These are phyloP conservation scores for Eupithecia vulgata DNA, from an alignment of 2,888 invertebrate species.

Conservation along the genomic window DNA sequence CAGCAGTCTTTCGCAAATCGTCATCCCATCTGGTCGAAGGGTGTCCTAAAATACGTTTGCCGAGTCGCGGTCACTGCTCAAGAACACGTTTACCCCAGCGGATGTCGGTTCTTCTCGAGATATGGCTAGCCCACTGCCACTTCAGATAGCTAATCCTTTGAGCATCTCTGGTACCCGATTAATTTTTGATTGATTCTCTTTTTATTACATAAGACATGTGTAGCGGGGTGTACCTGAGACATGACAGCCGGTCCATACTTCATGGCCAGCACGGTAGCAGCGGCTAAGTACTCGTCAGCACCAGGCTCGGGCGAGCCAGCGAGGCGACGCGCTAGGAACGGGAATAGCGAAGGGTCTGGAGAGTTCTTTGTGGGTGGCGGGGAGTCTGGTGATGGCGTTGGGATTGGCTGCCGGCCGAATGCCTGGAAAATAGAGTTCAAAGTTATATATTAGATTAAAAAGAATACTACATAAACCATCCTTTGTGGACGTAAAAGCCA, in stretches of 20 bases:
- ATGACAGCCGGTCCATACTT: constrained; percentile 91
- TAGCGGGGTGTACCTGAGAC: constrained; percentile 62
- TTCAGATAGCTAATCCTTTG: too few species aligned
- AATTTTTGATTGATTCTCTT: too few species aligned
- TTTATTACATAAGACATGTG: neutral
- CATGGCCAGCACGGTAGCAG: constrained; percentile 94
- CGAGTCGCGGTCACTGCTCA: too few species aligned
- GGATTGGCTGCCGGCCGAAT: constrained; percentile 93
- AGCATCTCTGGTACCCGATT: too few species aligned
- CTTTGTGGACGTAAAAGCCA: too few species aligned
- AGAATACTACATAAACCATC: too few species aligned
- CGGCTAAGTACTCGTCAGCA: constrained; percentile 91
- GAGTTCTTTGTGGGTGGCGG: constrained; percentile 71
- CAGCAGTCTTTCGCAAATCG: too few species aligned
- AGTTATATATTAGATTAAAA: neutral
- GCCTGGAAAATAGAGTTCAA: constrained; percentile 86
- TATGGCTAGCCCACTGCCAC: too few species aligned
- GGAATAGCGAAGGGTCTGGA: constrained; percentile 91
- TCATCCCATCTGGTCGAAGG: too few species aligned
- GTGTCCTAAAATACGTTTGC: too few species aligned
- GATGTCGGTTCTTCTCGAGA: too few species aligned
- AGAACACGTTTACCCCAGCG: too few species aligned
- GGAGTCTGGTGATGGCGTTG: constrained; percentile 57
- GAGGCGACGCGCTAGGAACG: constrained; percentile 89
- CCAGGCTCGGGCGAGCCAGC: constrained; percentile 76